A percentile compares a stretch with the other conserved stretches of the same genome.
These are phyloP conservation scores for Epinotia brunnichana DNA, from an alignment of 2,888 invertebrate genomes.

Conservation along the genomic window DNA sequence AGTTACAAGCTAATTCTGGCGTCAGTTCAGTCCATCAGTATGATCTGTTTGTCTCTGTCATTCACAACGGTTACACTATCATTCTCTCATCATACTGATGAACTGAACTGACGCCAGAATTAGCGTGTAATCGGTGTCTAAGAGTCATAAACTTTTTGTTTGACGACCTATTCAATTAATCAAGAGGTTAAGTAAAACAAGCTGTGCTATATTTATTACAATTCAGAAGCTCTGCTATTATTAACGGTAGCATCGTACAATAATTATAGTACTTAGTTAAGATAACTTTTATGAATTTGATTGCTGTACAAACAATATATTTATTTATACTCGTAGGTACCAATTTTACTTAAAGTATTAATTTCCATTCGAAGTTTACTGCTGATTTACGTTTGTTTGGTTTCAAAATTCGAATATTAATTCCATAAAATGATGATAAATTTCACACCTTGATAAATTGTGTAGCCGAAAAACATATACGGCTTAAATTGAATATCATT, in stretches of 20 bases:
- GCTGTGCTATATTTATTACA: not conserved
- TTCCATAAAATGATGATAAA: constrained; percentile 28
- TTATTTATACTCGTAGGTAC: not conserved
- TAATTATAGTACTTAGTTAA: not conserved
- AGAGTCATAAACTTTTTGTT: not conserved
- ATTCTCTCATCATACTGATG: too few species aligned
- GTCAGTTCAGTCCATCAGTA: too few species aligned
- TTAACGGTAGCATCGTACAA: not conserved
- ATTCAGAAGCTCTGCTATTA: not conserved
- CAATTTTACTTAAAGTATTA: not conserved
- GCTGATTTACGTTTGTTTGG: not conserved
- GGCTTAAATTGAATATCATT: constrained; percentile 37
- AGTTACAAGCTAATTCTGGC: too few species aligned
- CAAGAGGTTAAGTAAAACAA: too few species aligned
- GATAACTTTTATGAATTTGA: not conserved
- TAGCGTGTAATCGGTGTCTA: too few species aligned
- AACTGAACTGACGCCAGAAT: too few species aligned
- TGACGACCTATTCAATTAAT: too few species aligned
- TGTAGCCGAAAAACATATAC: constrained; percentile 32
- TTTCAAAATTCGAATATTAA: constrained; percentile 3
- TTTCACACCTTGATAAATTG: constrained; percentile 32
- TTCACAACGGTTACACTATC: too few species aligned
- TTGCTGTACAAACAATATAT: not conserved
- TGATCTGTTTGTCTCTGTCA: too few species aligned
- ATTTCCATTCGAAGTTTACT: not conserved